Evolutionary conservation across 2,888 invertebrate genomes (phyloP), one percentile per base, ranked within the genome.

Genomic region (Argyresthia albistria): DNA sequence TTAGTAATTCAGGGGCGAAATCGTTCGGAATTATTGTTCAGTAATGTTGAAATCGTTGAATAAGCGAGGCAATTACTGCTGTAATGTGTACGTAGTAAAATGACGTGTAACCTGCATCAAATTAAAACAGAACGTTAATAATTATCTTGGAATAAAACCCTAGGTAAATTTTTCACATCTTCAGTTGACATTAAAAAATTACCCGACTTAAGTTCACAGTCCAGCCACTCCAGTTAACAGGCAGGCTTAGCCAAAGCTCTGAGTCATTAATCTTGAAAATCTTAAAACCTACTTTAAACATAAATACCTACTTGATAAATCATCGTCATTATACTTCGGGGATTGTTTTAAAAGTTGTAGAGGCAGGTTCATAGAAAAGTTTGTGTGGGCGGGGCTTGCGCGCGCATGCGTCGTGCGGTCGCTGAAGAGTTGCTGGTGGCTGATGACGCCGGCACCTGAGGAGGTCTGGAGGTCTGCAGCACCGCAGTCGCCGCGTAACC

Each of bases 361-460:
- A 36, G 25, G 25, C 25, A 52, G 46, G 50, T 37, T 35, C 37
- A 35, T 15, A 46, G 36, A 73, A 80, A 84, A 83, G 73, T 80
- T 86, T 81, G 67, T 42, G 57, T 56, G 63, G 86, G 86, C 65
- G 86, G 83, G 59, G 76, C 55, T 57, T 66, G 42, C 16, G 12
- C 52, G 65, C 79, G 82, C 84, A 72, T 69, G 84, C 86, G 84
- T 57, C 8, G 42, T 65, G 8, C 9, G 1, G 1, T 4, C 61
- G 75, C 79, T 56, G 80, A 84, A 84, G 83, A 86, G 60, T 61
- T 84, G 80, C 73, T 80, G 73, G 65, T 58, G 62, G 70, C 65
- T 65, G 65, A 66, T 73, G 67, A 67, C 76, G 69, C 62, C 73
- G 25, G 25, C 25, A 25, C 25, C 25, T 25, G 25, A 25, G 67